A percentile compares a stretch with the other conserved stretches of the same genome.
Conservation (phyloP, 2,888 invertebrate genomes). For the Thymelicus lineola region DNA sequence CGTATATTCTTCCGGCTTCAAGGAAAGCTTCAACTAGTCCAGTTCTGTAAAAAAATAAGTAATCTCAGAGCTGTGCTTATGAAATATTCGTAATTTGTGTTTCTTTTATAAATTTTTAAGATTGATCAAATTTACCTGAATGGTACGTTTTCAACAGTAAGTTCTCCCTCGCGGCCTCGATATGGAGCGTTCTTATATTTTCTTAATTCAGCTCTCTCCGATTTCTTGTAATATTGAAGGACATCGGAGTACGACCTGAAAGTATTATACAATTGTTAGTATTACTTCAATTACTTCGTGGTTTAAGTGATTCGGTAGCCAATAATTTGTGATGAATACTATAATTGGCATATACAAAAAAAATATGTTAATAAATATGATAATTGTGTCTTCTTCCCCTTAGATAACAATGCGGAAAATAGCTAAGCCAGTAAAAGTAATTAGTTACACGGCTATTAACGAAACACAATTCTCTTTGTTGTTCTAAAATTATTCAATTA, state of each 20-base stretch:
- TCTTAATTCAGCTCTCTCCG: constrained; percentile 82
- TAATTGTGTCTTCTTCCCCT: constrained; percentile 1
- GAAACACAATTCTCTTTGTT: neutral
- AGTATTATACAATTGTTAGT: constrained; percentile 19
- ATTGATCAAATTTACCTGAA: constrained; percentile 66
- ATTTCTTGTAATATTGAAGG: constrained; percentile 86
- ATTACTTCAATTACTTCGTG: neutral
- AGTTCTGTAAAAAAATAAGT: constrained; percentile 65
- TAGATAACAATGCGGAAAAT: constrained; percentile 7
- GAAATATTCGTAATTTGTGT: neutral
- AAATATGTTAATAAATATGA: neutral
- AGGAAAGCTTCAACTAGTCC: constrained; percentile 84
- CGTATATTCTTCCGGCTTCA: constrained; percentile 84
- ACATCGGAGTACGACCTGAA: constrained; percentile 87
- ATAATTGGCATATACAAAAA: too few relatives aligned
- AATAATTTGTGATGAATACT: too few relatives aligned
- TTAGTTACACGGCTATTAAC: neutral
- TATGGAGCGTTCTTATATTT: constrained; percentile 80
- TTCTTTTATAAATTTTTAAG: constrained; percentile 7
- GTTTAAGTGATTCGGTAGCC: too few relatives aligned
- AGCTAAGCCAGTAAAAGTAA: neutral
- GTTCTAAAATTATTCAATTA: constrained; percentile 3
- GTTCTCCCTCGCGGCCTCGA: constrained; percentile 86
- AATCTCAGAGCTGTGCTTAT: neutral
- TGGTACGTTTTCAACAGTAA: constrained; percentile 87